These are phyloP conservation scores for Scaptomyza cyrtandrae DNA, from an alignment of 2,888 invertebrate genomes.

Conservation along the genomic window DNA sequence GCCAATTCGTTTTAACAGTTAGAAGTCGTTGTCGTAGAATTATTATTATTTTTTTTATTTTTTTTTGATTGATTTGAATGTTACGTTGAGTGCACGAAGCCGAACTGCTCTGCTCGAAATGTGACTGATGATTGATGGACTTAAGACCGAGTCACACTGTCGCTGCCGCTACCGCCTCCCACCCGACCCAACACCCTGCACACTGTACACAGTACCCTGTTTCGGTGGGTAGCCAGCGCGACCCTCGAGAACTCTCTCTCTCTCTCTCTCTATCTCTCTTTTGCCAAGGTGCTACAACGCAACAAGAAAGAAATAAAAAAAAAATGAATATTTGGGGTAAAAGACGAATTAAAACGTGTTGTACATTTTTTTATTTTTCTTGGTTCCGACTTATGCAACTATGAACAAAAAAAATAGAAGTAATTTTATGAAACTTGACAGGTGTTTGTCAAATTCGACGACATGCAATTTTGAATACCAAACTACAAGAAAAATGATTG, in stretches of 20 bases:
- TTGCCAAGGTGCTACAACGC: constrained; percentile 37
- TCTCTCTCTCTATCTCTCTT: constrained; percentile 3
- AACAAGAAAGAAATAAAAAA: constrained; percentile 11
- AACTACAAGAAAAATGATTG: constrained; percentile 35
- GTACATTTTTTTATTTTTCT: constrained; percentile 30
- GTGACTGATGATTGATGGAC: constrained; percentile 80
- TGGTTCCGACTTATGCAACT: constrained; percentile 41
- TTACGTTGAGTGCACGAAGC: constrained; percentile 76
- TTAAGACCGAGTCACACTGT: constrained; percentile 51
- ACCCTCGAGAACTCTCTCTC: constrained; percentile 35
- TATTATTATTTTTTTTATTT: neutral
- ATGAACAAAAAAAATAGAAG: constrained; percentile 28
- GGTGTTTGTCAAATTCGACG: constrained; percentile 77
- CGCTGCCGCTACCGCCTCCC: constrained; percentile 12
- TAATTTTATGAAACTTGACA: constrained; percentile 77
- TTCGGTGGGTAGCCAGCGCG: constrained; percentile 47
- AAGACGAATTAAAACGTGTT: constrained; percentile 42
- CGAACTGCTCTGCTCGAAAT: constrained; percentile 53
- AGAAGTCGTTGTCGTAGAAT: constrained; percentile 52
- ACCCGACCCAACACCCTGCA: constrained; percentile 10
- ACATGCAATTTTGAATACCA: constrained; percentile 76
- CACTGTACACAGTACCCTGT: constrained; percentile 9
- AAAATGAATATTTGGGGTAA: constrained; percentile 12
- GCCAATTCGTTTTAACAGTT: constrained; percentile 61
- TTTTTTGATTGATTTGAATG: constrained; percentile 82